These are phyloP conservation scores for Taurulus bubalis DNA, from an alignment of 2,113 vertebrate species.

Conservation along the genomic window DNA sequence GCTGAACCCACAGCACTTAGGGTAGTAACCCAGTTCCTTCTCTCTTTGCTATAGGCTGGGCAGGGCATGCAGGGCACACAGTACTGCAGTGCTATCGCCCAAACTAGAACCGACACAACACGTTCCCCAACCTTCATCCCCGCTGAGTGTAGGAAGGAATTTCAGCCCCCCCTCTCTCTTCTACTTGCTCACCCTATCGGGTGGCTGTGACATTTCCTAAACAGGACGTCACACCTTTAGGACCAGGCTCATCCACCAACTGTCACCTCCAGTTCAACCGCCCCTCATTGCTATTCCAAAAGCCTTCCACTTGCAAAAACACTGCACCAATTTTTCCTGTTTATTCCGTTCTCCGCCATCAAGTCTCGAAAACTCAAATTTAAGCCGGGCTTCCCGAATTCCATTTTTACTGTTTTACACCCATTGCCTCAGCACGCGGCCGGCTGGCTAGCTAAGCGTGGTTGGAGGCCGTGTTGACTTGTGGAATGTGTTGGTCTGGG, in stretches of 20 bases:
- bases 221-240: slow-evolving; percentile 80
- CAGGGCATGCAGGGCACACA: slow-evolving; percentile 73
- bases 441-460: slow-evolving; percentile 64
- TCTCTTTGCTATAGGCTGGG: slow-evolving; percentile 62
- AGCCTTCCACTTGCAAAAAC: slow-evolving; percentile 60
- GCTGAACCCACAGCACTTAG: slow-evolving; percentile 75
- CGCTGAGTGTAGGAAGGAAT: slow-evolving; percentile 83
- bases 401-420: slow-evolving; percentile 62
- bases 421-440: slow-evolving; percentile 49
- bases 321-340: slow-evolving; percentile 59
- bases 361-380: slow-evolving; percentile 37
- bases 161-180: slow-evolving; percentile 63
- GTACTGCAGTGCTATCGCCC: slow-evolving; percentile 87
- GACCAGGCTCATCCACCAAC: slow-evolving; percentile 64
- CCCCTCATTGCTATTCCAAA: slow-evolving; percentile 65
- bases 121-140: slow-evolving; percentile 78
- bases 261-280: slow-evolving; percentile 59
- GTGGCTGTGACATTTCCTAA: slow-evolving; percentile 82
- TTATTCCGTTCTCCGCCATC: slow-evolving; percentile 37
- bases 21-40: slow-evolving; percentile 84
- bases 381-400: slow-evolving; percentile 31
- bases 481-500: slow-evolving; percentile 82
- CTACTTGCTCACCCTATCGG: slow-evolving; percentile 71
- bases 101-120: slow-evolving; percentile 64
- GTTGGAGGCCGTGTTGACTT: slow-evolving; percentile 77